These are phyloP conservation scores for Megaceryle torquata DNA, from an alignment of 2,113 vertebrate genomes.

Conservation along the genomic window DNA sequence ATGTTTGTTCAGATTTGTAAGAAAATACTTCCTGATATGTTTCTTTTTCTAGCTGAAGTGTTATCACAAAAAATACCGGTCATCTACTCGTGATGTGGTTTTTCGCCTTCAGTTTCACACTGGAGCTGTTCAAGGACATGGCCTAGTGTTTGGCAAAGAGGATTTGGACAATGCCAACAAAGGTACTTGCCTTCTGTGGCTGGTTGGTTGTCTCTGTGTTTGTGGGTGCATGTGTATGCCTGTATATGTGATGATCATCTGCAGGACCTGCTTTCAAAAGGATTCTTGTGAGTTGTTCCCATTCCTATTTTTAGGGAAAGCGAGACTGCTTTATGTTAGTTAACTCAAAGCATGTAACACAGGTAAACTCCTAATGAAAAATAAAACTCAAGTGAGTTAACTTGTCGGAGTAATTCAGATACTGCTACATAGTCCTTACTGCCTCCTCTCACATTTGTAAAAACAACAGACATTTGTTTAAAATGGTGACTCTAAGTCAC, in stretches of 20 bases:
- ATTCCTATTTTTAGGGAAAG: neutral
- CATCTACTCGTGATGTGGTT: conserved; percentile 81
- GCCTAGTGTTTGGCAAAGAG: conserved; percentile 87
- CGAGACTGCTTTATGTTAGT: neutral
- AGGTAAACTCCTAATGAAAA: neutral
- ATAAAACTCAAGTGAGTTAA: neutral
- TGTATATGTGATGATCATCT: neutral
- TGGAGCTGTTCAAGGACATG: conserved; percentile 85
- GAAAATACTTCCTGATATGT: neutral
- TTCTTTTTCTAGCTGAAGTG: conserved; percentile 84
- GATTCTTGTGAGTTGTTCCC: neutral
- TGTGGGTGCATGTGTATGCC: rapidly evolving
- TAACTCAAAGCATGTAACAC: neutral
- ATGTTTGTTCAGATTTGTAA: neutral
- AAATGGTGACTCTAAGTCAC: neutral
- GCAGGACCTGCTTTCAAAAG: neutral
- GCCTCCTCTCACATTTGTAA: neutral
- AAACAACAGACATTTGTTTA: neutral
- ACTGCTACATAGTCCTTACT: neutral
- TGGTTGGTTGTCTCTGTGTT: neutral
- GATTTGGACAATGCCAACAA: conserved; percentile 88
- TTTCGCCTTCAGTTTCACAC: conserved; percentile 97
- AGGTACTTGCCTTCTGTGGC: conserved; percentile 69
- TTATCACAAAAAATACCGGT: conserved; percentile 86
- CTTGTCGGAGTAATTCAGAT: neutral